Evolutionary conservation across 2,797 vertebrate species (phyloP).

Genomic region (Poeciliopsis gracilis): DNA sequence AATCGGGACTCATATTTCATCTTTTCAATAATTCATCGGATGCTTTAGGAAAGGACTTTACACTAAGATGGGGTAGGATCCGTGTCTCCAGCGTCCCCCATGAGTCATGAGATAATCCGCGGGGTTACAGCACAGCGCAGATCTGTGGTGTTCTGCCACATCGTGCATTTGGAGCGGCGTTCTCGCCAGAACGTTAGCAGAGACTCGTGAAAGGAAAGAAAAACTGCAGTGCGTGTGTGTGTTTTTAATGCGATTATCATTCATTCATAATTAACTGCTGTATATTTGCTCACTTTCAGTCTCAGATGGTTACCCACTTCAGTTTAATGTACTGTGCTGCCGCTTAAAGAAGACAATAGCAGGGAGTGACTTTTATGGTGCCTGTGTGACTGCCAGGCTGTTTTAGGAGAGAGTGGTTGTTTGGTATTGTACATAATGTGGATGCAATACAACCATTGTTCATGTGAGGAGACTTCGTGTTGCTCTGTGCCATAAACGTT

Average conservation of each 20-base stretch:
- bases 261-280: conserved; percentile 6
- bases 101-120: conserved; percentile 60
- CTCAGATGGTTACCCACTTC: conserved; percentile 15
- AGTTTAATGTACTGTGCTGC: neutral
- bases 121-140: conserved; percentile 40
- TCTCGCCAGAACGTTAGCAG: conserved; percentile 28
- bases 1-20: conserved; percentile 69
- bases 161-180: conserved; percentile 29
- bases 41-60: conserved; percentile 66
- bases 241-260: neutral
- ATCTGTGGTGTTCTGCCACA: conserved; percentile 61
- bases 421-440: neutral
- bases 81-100: conserved; percentile 60
- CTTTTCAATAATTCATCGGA: conserved; percentile 73
- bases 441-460: conserved; percentile 1
- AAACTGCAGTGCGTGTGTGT: neutral
- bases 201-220: conserved; percentile 5
- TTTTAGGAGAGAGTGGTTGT: conserved; percentile 1
- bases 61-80: conserved; percentile 53
- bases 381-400: conserved; percentile 2
- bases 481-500: neutral
- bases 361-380: neutral
- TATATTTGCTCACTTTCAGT: conserved; percentile 7
- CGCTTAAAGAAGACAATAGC: neutral
- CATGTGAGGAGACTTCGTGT: neutral